Conservation (phyloP, 2,888 invertebrate genomes). For the Mimas tiliae region DNA sequence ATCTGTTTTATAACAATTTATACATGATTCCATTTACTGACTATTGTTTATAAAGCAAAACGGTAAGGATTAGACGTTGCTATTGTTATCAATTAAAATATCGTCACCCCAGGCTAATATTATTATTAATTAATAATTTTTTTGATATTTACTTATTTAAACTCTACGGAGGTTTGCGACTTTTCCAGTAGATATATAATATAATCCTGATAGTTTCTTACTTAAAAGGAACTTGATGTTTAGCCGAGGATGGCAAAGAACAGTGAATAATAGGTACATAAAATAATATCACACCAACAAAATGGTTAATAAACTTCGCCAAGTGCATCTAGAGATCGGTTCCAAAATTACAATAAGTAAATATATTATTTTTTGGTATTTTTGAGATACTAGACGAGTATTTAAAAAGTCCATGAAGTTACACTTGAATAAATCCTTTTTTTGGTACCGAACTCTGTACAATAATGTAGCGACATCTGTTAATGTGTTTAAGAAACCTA, state of each 20-base stretch:
- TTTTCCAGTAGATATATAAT: conserved; percentile 8
- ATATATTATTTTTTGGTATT: conserved; percentile 23
- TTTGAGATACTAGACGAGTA: conserved; percentile 20
- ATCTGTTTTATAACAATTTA: conserved; percentile 23
- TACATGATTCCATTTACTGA: conserved; percentile 21
- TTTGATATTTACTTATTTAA: conserved; percentile 1
- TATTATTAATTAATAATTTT: background rate
- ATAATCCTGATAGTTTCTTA: background rate
- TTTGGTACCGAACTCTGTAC: conserved; percentile 18
- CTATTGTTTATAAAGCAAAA: conserved; percentile 15
- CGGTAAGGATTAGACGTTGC: background rate
- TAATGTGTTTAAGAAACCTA: conserved; percentile 27
- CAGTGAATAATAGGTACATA: conserved; percentile 13
- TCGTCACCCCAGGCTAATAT: conserved; percentile 21
- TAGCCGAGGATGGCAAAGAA: conserved; percentile 17
- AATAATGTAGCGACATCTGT: conserved; percentile 31
- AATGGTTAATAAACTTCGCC: conserved; percentile 6
- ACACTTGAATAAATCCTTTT: background rate
- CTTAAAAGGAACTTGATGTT: conserved; percentile 13
- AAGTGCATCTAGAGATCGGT: conserved; percentile 13
- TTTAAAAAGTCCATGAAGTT: conserved; percentile 19
- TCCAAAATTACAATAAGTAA: conserved; percentile 9
- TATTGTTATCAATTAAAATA: conserved; percentile 20
- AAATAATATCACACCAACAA: conserved; percentile 12
- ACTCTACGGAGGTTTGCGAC: background rate